Evolutionary conservation across 2,888 invertebrate species (phyloP), one percentile per base, ranked within the genome.

Genomic region (Cataglyphis cursor): DNA sequence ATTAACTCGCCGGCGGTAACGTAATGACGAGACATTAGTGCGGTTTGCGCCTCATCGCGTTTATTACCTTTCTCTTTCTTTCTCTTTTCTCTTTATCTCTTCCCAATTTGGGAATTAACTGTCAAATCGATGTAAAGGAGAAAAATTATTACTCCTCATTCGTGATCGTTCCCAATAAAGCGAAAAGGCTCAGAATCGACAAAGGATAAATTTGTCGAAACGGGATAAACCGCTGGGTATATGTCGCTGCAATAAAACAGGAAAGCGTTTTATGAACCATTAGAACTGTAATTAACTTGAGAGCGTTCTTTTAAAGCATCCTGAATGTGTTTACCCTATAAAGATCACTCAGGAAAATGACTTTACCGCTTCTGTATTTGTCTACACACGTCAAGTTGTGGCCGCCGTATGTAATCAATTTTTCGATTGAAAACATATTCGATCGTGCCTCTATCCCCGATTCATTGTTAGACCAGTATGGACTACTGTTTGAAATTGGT

Each of bases 1-100:
- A 87, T 89, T 85, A 90, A 89, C 86, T 85, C 82, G 72, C 70
- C 41, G 48, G 28, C 70, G 74, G 75, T 84, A 85, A 73, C 76
- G 44, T 85, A 89, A 89, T 75, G 74, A 86, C 85, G 82, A 84
- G 86, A 57, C 83, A 83, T 84, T 84, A 83, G 74, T 54, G 81
- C 51, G 61, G 68, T 76, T 85, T 83, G 80, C 84, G 57, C 68
- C 64, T 65, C 75, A 31, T 82, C 38, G 21, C 54, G 41, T 10
- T 61, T 51, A 74, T 75, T 44, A 44, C 15, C 68, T 35, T 76
- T 75, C 81, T 59, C 57, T 35, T 54, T 68, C 31, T n/a, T 15
- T 54, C 15, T 54, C 70, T 18, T 24, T 28, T 18, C 28, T 57
- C 38, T 24, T 54, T 8, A 24, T 48, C n/a, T 68, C 44, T 70